phyloP scores from a whole-genome alignment of 2,888 invertebrate genomes.

The Heliconius erato region DNA sequence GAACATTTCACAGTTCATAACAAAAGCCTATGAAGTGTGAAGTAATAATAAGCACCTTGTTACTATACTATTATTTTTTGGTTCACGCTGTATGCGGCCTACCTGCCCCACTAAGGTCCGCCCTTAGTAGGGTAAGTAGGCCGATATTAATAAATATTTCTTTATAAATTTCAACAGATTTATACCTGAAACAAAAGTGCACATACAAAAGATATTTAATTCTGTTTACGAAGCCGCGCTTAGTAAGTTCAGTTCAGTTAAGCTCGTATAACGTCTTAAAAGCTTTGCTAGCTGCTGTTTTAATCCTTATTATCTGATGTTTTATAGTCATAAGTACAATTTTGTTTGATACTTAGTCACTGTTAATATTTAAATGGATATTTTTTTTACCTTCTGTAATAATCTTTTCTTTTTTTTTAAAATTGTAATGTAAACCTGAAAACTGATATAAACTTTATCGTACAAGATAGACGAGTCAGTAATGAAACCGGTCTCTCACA shows the following conservation, averaged over 20 bases:
- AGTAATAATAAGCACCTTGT: background rate
- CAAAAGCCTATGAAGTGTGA: background rate
- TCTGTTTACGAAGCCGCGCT: constrained; percentile 18
- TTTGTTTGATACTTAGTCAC: background rate
- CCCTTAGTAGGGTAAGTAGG: background rate
- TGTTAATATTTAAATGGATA: constrained; percentile 1
- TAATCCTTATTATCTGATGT: background rate
- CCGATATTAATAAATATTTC: background rate
- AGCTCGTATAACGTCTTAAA: constrained; percentile 27
- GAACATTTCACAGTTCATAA: too few relatives aligned
- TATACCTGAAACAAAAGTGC: constrained; percentile 1
- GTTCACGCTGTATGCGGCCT: background rate
- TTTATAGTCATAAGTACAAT: background rate
- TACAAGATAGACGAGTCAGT: too few relatives aligned
- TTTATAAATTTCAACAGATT: background rate
- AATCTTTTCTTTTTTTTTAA: too few relatives aligned
- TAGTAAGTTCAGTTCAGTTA: constrained; percentile 12
- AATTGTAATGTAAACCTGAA: too few relatives aligned
- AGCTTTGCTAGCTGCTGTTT: constrained; percentile 23
- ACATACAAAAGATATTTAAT: constrained; percentile 23
- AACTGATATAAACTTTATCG: too few relatives aligned
- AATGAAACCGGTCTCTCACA: too few relatives aligned
- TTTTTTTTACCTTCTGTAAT: background rate
- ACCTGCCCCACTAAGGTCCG: too few relatives aligned
- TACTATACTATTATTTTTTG: background rate